A percentile compares a stretch with the other conserved stretches of the same genome.
Conservation (phyloP, 2,797 vertebrate species). For the Aplochiton taeniatus region DNA sequence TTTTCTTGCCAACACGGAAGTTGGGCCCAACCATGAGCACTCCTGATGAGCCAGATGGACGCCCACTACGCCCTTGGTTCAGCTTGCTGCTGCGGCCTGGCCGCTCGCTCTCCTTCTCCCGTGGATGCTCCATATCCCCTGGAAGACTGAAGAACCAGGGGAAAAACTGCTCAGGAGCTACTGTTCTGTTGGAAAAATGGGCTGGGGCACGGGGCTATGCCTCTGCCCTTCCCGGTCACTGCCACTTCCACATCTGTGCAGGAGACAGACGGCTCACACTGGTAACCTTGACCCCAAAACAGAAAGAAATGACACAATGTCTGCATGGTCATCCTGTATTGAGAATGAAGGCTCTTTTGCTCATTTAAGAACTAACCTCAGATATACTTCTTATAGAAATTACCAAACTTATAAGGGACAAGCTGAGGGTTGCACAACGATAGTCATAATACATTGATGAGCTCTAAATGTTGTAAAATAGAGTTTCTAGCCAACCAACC, state of each 20-base stretch:
- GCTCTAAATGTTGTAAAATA: too few species aligned
- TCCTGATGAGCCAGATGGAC: slow-evolving; percentile 80
- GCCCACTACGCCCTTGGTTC: slow-evolving; percentile 76
- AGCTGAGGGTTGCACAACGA: too few species aligned
- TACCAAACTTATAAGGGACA: too few species aligned
- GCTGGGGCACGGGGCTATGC: slow-evolving; percentile 7
- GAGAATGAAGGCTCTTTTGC: too few species aligned
- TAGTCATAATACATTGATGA: too few species aligned
- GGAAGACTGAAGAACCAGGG: slow-evolving; percentile 35
- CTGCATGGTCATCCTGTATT: not conserved
- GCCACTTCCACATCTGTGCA: slow-evolving; percentile 1
- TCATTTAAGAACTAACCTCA: too few species aligned
- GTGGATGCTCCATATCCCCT: slow-evolving; percentile 82
- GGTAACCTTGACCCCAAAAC: slow-evolving; percentile 3
- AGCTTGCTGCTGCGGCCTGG: slow-evolving; percentile 78
- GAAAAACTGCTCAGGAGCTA: slow-evolving; percentile 12
- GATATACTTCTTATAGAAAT: too few species aligned
- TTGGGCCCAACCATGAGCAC: slow-evolving; percentile 92
- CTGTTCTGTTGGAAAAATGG: not conserved
- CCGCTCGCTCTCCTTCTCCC: slow-evolving; percentile 88
- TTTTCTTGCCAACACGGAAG: slow-evolving; percentile 91
- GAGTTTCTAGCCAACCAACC: too few species aligned
- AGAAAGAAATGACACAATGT: not conserved
- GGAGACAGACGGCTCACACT: not conserved
- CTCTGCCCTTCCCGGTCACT: slow-evolving; percentile 2